Evolutionary conservation across 2,797 vertebrate species (phyloP), one percentile per base, ranked within the genome.

Genomic region (Chelmon rostratus): DNA sequence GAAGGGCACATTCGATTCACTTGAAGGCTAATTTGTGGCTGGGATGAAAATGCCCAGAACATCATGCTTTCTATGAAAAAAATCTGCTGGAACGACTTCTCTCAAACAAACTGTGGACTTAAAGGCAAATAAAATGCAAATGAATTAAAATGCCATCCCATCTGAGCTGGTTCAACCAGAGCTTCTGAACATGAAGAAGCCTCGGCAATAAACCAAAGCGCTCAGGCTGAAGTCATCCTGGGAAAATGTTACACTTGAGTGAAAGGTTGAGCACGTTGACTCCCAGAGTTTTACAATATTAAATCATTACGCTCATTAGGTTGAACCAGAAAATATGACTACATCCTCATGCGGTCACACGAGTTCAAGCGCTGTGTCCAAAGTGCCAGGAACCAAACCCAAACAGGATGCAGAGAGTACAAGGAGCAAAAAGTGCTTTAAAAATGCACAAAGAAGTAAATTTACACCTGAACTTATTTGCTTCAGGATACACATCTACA

Each of bases 281-380:
- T 64, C 35, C 57, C 42, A 64, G 12, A 46, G 6, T 76, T 79
- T 71, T 37, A 70, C 42, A 19, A 0, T 37, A 65, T 70, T 77
- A 70, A 73, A 70, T 82, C 68, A 65, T 38, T 33, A 11, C 9
- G 10, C 11, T 57, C 11, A 37, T 77, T 38, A 72, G 59, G 40
- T 61, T 44, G 31, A 72, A 59, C 1, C 47, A 84, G 53, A 62
- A 80, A 74, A 61, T 49, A 72, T 75, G 69, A 85, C 63, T 31
- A 4, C 15, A 75, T 84, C 46, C 61, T 5, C 0, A 23, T 63
- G 33, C 5, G 9, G 74, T 72, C 73, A 70, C 15, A 56, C 3
- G 10, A 58, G 35, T 8, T 59, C 12, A 13, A 63, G 56, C 53
- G 65, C 18, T 33, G 12, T 8, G 19, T n/a, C 38, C 25, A 0